Evolutionary conservation across 2,113 vertebrate genomes (phyloP).

Genomic region (Eubucco bourcierii): DNA sequence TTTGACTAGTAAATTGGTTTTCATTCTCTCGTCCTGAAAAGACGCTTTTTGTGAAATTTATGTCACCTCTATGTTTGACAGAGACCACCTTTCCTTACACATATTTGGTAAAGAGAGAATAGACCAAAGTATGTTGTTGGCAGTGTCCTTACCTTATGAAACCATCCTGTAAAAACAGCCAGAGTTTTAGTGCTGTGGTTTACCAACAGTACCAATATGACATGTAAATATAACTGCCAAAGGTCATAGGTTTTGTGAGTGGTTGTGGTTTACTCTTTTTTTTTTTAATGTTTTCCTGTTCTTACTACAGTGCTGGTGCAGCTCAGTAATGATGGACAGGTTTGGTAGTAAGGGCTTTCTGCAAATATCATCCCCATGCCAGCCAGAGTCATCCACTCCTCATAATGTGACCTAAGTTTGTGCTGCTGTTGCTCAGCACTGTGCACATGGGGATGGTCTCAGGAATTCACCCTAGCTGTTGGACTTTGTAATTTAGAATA

Average conservation of each 20-base stretch:
- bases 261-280: not conserved
- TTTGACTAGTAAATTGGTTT: not conserved
- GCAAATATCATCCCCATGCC: too few relatives aligned
- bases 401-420: fast-evolving
- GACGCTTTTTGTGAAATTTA: not conserved
- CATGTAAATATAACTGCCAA: not conserved
- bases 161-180: not conserved
- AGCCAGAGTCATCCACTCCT: not conserved
- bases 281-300: not conserved
- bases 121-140: not conserved
- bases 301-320: not conserved
- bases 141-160: not conserved
- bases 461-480: not conserved
- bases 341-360: not conserved
- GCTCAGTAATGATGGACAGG: not conserved
- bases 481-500: not conserved
- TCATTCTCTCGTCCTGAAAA: not conserved
- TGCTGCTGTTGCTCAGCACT: not conserved
- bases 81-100: not conserved
- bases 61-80: not conserved
- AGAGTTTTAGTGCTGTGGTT: not conserved
- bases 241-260: not conserved
- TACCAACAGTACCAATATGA: not conserved
- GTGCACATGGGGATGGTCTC: not conserved
- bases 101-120: not conserved